These are phyloP conservation scores for Parnassius apollo DNA, from an alignment of 2,888 invertebrate species.

Conservation along the genomic window DNA sequence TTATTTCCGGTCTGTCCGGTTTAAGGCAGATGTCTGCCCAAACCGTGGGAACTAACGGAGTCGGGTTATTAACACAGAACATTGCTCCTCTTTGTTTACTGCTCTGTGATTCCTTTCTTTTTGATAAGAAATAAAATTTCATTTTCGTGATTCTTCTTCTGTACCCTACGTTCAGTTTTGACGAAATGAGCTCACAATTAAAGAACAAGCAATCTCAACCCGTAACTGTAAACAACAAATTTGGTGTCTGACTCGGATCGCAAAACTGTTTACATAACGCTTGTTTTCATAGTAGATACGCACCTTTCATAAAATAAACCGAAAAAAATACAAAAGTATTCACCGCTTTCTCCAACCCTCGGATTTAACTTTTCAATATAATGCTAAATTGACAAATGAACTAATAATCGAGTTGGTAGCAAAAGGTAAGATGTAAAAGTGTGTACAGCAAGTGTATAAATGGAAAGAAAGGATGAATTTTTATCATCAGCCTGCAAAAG, in stretches of 20 bases:
- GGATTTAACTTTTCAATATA: no score
- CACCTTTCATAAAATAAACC: background rate
- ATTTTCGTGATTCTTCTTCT: conserved; percentile 9
- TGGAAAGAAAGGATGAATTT: no score
- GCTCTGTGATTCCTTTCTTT: conserved; percentile 2
- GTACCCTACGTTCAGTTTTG: conserved; percentile 11
- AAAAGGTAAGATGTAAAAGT: no score
- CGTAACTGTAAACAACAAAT: conserved; percentile 16
- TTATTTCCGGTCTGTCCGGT: conserved; percentile 73
- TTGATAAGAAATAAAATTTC: conserved; percentile 17
- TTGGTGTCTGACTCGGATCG: conserved; percentile 31
- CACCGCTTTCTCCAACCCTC: conserved; percentile 11
- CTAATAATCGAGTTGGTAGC: no score
- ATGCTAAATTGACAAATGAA: no score
- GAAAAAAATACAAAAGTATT: no score
- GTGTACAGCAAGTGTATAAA: no score
- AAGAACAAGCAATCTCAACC: conserved; percentile 6
- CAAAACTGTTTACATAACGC: conserved; percentile 50
- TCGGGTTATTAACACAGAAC: conserved; percentile 17
- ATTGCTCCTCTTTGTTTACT: conserved; percentile 14
- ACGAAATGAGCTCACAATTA: background rate
- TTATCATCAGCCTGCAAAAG: no score
- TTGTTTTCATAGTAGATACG: conserved; percentile 48
- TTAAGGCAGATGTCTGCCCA: conserved; percentile 58
- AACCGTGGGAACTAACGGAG: conserved; percentile 70